Evolutionary conservation across 2,113 vertebrate species (phyloP).

Genomic region (Panurus biarmicus): DNA sequence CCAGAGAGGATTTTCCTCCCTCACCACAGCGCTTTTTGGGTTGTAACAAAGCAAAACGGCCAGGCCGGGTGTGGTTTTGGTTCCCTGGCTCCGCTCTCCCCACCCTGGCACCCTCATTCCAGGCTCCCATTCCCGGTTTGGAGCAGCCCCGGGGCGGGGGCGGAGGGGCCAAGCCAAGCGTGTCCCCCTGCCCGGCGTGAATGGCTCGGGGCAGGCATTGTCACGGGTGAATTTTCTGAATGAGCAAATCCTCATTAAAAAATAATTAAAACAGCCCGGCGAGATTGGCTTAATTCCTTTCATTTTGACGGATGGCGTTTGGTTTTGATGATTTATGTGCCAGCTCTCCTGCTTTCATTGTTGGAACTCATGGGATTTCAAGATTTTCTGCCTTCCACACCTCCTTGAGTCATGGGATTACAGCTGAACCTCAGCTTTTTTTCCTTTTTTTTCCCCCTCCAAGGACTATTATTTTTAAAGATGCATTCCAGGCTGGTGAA

Average conservation of each 20-base stretch:
- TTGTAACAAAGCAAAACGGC: not conserved
- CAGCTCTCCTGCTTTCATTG: slow-evolving; percentile 35
- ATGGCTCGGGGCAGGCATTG: not conserved
- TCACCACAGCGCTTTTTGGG: not conserved
- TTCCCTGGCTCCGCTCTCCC: not conserved
- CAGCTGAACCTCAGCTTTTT: slow-evolving; percentile 18
- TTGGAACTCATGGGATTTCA: slow-evolving; percentile 41
- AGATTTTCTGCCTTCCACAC: slow-evolving; percentile 44
- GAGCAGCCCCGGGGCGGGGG: not conserved
- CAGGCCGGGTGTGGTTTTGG: not conserved
- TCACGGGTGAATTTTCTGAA: slow-evolving; percentile 52
- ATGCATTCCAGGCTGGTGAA: slow-evolving; percentile 53
- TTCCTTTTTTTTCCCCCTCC: not conserved
- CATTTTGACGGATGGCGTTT: slow-evolving; percentile 37
- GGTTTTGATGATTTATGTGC: slow-evolving; percentile 37
- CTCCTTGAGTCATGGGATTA: slow-evolving; percentile 47
- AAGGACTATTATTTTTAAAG: slow-evolving; percentile 43
- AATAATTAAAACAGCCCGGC: slow-evolving; percentile 50
- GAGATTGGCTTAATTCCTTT: slow-evolving; percentile 46
- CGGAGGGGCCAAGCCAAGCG: not conserved
- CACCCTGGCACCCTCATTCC: not conserved
- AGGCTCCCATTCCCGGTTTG: accelerated
- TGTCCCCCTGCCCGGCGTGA: not conserved
- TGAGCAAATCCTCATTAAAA: slow-evolving; percentile 63
- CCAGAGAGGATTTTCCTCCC: not conserved